Evolutionary conservation across 2,888 invertebrate genomes (phyloP), one percentile per base, ranked within the genome.

Genomic region (Spilosoma lubricipeda): DNA sequence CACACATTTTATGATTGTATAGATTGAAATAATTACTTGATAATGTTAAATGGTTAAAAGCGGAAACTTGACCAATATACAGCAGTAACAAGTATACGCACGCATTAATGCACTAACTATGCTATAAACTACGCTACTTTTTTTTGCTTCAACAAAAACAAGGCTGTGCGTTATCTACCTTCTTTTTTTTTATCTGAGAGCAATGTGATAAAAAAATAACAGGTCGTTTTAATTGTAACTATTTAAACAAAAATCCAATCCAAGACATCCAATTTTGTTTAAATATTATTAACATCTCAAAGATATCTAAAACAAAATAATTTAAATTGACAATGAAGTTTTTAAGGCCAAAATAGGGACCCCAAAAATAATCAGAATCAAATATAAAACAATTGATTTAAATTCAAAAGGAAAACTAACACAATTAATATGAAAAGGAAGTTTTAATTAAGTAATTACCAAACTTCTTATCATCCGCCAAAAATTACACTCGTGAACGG

Each of bases 1-100:
- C 66, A 65, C n/a, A 48, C 18, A 67, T 67, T 67, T 67, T 59
- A n/a, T 64, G 23, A 52, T 73, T 39, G 39, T 70, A 73, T 67
- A 18, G 48, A 56, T n/a, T 59, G 30, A 65, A 69, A 73, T 65
- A 52, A 73, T 65, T 69, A 69, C 15, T 56, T 69, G 20, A 23
- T 18, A 48, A 42, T 39, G 7, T 15, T 23, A 42, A 59, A 18
- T 20, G 8, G 39, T 27, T 33, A 18, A 67, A 67, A 45, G 20
- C 42, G 18, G 23, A 9, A 18, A 67, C 15, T 67, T 67, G 9
- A 59, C 4, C 13, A 59, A 59, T 59, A 11, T n/a, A 56, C 13
- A 36, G 42, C 18, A 56, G 15, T 56, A 8, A n/a, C n/a, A n/a
- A n/a, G n/a, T n/a, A n/a, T n/a, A n/a, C n/a, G n/a, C n/a, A n/a